Evolutionary conservation across 2,113 vertebrate genomes (phyloP).

Genomic region (Zosterops borbonicus): DNA sequence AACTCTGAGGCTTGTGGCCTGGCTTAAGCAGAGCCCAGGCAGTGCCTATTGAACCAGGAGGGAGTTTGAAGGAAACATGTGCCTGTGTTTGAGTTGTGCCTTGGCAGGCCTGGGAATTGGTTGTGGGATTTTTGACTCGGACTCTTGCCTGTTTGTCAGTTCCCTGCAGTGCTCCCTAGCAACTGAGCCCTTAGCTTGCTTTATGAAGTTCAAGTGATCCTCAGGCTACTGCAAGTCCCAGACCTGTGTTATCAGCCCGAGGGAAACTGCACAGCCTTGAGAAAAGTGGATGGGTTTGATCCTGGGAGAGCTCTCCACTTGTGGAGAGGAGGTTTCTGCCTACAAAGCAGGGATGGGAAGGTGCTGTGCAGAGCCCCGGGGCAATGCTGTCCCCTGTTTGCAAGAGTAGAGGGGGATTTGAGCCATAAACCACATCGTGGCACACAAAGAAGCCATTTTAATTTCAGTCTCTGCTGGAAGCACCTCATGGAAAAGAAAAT

Average conservation of each 20-base stretch:
- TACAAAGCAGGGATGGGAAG: neutral
- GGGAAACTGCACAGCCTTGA: rapidly evolving
- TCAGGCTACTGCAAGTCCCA: neutral
- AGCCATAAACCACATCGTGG: neutral
- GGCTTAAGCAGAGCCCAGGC: neutral
- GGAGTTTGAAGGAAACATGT: neutral
- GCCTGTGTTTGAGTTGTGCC: neutral
- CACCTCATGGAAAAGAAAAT: slow-evolving; percentile 29
- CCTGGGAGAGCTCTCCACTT: neutral
- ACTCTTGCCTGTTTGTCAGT: neutral
- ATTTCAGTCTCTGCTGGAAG: slow-evolving; percentile 22
- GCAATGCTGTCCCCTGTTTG: neutral
- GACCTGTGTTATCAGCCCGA: neutral
- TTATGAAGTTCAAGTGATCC: neutral
- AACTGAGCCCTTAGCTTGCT: neutral
- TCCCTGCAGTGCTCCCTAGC: neutral
- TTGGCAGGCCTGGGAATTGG: neutral
- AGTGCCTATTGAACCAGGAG: neutral
- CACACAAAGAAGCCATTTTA: slow-evolving; percentile 7
- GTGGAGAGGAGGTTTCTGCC: neutral
- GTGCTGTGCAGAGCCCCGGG: neutral
- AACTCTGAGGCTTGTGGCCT: neutral
- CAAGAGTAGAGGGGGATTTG: neutral
- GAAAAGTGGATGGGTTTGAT: neutral
- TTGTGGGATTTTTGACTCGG: neutral